Percentiles rank a stretch among this genome's conserved stretches.
Conservation (phyloP, 2,113 vertebrate genomes). For the Corvus cornix region DNA sequence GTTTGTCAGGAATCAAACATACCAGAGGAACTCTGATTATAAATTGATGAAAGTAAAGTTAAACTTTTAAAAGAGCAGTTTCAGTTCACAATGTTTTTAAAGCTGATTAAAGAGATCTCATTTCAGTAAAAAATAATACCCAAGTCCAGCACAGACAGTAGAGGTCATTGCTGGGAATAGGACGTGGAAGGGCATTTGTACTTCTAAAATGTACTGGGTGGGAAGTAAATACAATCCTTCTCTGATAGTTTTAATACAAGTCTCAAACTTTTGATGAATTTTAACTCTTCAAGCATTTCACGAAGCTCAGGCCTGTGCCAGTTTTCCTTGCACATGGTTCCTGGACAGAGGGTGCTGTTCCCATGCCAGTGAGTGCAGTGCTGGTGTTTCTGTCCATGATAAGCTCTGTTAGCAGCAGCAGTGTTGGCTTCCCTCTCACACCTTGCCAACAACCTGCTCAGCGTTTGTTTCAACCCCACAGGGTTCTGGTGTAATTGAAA, state of each 20-base stretch:
- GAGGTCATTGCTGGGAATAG: conserved; percentile 47
- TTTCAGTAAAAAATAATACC: conserved; percentile 44
- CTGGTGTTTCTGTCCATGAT: background rate
- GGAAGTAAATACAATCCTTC: background rate
- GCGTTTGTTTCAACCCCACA: background rate
- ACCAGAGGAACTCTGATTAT: conserved; percentile 83
- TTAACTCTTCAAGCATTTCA: background rate
- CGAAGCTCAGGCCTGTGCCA: background rate
- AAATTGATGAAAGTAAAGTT: conserved; percentile 85
- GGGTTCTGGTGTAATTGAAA: background rate
- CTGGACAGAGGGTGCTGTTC: background rate
- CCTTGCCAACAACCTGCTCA: background rate
- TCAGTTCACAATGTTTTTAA: conserved; percentile 75
- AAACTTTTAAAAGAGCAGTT: conserved; percentile 81
- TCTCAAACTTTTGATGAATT: background rate
- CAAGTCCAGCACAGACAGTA: conserved; percentile 35
- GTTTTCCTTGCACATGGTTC: background rate
- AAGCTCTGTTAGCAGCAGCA: background rate
- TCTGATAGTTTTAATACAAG: background rate
- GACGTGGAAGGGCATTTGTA: background rate
- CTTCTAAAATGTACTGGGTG: background rate
- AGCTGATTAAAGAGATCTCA: conserved; percentile 74
- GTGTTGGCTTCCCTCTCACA: background rate
- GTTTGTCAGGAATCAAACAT: conserved; percentile 90
- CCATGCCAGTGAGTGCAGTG: background rate